These are phyloP conservation scores for Euclidia mi DNA, from an alignment of 2,888 invertebrate genomes.

Conservation along the genomic window DNA sequence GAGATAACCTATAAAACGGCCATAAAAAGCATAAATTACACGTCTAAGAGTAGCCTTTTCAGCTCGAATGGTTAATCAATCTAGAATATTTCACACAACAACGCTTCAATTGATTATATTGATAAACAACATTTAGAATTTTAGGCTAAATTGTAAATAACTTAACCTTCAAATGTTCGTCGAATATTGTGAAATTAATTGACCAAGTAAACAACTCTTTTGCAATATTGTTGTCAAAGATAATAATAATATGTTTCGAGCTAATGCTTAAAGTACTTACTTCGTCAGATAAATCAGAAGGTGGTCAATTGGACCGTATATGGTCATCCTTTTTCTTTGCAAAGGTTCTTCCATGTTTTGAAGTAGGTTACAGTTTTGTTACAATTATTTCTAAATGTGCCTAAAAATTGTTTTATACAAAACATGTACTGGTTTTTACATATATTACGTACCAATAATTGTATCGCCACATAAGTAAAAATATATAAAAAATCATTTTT, in stretches of 20 bases:
- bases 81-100: constrained; percentile 55
- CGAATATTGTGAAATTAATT: constrained; percentile 2
- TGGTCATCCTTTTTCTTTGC: too few species aligned
- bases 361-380: too few species aligned
- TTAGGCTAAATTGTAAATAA: neutral
- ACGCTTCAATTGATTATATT: constrained; percentile 45
- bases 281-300: too few species aligned
- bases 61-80: constrained; percentile 46
- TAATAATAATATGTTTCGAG: neutral
- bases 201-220: constrained; percentile 5
- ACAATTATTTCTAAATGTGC: too few species aligned
- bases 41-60: constrained; percentile 43
- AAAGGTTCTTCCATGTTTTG: too few species aligned
- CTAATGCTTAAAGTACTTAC: too few species aligned
- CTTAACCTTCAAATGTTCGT: neutral
- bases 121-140: constrained; percentile 5
- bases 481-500: too few species aligned
- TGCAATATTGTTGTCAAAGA: neutral
- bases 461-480: too few species aligned
- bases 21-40: constrained; percentile 28
- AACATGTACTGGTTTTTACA: too few species aligned
- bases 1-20: constrained; percentile 22
- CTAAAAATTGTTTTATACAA: too few species aligned
- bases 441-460: too few species aligned
- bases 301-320: too few species aligned